Conservation (phyloP, 1,140 invertebrate species). For the Microplitis demolitor region DNA sequence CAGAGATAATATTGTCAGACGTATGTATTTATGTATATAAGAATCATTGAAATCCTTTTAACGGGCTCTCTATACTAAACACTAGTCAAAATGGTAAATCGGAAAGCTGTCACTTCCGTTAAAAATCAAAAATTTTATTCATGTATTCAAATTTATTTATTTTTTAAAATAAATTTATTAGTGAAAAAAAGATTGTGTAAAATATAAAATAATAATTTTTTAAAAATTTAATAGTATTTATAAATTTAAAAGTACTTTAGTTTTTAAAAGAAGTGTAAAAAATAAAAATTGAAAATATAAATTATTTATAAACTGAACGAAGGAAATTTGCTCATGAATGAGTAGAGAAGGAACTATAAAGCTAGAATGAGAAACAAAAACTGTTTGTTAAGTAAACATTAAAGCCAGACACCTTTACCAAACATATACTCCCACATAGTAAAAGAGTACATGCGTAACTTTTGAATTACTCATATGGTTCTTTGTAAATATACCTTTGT, state of each 20-base stretch:
- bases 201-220: too few relatives aligned
- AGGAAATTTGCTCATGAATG: conserved; percentile 1
- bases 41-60: background rate
- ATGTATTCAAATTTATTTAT: background rate
- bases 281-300: background rate
- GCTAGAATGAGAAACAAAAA: background rate
- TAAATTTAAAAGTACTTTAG: background rate
- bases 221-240: too few relatives aligned
- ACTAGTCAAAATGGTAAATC: background rate
- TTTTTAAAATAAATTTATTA: too few relatives aligned
- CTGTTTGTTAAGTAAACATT: conserved; percentile 7
- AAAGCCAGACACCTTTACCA: conserved; percentile 9
- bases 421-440: background rate
- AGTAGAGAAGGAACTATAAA: background rate
- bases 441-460: background rate
- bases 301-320: background rate
- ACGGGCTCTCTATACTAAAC: background rate
- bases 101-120: conserved; percentile 4
- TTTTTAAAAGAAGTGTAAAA: background rate
- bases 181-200: too few relatives aligned
- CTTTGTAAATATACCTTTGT: background rate
- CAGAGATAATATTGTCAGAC: background rate
- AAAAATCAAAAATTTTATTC: background rate
- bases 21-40: background rate
- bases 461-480: background rate